phyloP scores from a whole-genome alignment of 92 coral and sea anemone genomes.

The Palythoa heliodiscus region DNA sequence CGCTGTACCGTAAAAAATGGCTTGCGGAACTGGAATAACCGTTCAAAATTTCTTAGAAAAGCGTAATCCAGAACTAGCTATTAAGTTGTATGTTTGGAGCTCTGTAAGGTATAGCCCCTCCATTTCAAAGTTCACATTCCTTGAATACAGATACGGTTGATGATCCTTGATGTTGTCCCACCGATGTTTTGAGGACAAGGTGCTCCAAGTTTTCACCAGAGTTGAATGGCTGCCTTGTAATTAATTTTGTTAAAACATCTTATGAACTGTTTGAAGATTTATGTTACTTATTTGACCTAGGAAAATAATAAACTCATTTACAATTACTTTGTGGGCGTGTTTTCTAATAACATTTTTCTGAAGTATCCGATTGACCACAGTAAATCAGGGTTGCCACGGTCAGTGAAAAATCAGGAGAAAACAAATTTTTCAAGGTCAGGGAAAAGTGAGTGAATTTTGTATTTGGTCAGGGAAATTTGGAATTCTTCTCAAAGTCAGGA shows the following conservation, averaged over 20 bases:
- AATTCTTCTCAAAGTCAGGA: too few relatives aligned
- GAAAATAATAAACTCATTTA: neutral
- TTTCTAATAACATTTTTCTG: neutral
- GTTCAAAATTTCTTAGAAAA: too few relatives aligned
- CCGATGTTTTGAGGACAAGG: neutral
- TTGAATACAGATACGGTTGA: neutral
- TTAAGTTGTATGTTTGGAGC: neutral
- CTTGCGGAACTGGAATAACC: too few relatives aligned
- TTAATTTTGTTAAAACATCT: neutral
- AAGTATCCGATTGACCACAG: too few relatives aligned
- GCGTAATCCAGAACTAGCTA: too few relatives aligned
- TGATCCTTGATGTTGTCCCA: conserved; percentile 5
- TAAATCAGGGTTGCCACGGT: too few relatives aligned
- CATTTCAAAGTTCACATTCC: neutral
- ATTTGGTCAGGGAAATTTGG: too few relatives aligned
- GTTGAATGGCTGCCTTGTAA: neutral
- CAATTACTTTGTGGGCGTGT: neutral
- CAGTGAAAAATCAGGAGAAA: too few relatives aligned
- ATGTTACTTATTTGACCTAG: neutral
- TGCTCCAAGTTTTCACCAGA: neutral
- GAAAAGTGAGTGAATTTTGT: too few relatives aligned
- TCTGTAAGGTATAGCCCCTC: neutral
- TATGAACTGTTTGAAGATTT: neutral
- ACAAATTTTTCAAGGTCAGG: too few relatives aligned
- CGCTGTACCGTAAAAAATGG: too few relatives aligned